Evolutionary conservation across 35 echinoderm and acorn worm species (phyloP).

Genomic region (Apostichopus parvimensis): DNA sequence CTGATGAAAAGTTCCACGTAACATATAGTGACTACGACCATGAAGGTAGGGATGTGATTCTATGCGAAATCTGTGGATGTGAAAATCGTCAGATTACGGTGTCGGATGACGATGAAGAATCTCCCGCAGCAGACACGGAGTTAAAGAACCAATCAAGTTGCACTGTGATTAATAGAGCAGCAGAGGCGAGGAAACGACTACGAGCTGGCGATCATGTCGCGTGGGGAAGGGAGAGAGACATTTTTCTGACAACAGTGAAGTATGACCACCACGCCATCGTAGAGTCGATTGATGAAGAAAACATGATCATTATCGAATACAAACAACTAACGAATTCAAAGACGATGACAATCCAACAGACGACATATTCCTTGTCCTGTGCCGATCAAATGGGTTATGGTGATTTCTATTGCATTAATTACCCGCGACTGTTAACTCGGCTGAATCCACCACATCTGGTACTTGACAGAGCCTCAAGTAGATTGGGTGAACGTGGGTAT

Average conservation of each 20-base stretch:
- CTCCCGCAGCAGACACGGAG: neutral
- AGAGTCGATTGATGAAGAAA: neutral
- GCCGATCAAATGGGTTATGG: slow-evolving; percentile 21
- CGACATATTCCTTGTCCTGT: neutral
- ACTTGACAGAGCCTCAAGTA: neutral
- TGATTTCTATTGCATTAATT: slow-evolving; percentile 21
- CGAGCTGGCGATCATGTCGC: slow-evolving; percentile 11
- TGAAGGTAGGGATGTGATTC: neutral
- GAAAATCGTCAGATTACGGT: neutral
- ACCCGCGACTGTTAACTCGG: neutral
- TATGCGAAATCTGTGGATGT: neutral
- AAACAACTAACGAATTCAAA: neutral
- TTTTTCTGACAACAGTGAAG: neutral
- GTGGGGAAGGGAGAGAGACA: neutral
- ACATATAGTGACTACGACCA: neutral
- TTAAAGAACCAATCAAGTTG: neutral
- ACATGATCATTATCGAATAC: neutral
- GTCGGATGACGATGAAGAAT: neutral
- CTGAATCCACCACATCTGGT: neutral
- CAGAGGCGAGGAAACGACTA: neutral
- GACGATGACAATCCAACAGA: neutral
- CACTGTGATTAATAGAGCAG: neutral
- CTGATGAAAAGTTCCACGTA: neutral
- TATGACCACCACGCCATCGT: slow-evolving; percentile 33
- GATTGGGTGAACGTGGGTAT: neutral